phyloP scores from a whole-genome alignment of 2,888 invertebrate species.

The Argyresthia goedartella region DNA sequence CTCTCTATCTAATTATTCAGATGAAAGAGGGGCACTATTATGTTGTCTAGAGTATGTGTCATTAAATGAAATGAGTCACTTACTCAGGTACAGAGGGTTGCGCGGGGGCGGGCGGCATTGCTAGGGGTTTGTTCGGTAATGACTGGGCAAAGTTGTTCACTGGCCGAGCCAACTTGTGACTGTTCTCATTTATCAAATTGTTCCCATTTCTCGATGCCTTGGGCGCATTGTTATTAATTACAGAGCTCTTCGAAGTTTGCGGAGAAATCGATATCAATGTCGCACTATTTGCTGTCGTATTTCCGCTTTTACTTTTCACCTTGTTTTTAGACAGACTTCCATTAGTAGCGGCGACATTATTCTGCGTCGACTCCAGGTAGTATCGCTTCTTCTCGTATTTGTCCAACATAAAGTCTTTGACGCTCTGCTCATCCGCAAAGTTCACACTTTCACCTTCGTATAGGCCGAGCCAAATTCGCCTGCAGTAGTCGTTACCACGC shows the following conservation, averaged over 20 bases:
- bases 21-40: background rate
- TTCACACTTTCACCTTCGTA: constrained; percentile 82
- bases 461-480: constrained; percentile 92
- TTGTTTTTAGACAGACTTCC: constrained; percentile 42
- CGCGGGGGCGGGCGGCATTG: background rate
- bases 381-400: constrained; percentile 95
- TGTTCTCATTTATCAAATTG: constrained; percentile 35
- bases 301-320: constrained; percentile 40
- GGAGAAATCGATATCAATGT: constrained; percentile 54
- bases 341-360: constrained; percentile 29
- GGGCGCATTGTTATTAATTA: constrained; percentile 19
- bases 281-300: constrained; percentile 26
- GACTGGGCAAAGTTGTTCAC: constrained; percentile 32
- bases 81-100: constrained; percentile 51
- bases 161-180: constrained; percentile 40
- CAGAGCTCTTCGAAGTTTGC: constrained; percentile 29
- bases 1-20: background rate
- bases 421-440: constrained; percentile 88
- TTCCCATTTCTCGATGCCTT: constrained; percentile 36
- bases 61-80: constrained; percentile 11
- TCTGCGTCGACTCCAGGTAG: constrained; percentile 43
- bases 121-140: constrained; percentile 20
- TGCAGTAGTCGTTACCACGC: constrained; percentile 94
- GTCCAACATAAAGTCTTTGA: constrained; percentile 93
- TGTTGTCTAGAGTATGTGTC: background rate